Percentiles rank a stretch among this genome's conserved stretches.
Conservation (phyloP, 2,797 vertebrate genomes). For the Kryptolebias ocellatus region DNA sequence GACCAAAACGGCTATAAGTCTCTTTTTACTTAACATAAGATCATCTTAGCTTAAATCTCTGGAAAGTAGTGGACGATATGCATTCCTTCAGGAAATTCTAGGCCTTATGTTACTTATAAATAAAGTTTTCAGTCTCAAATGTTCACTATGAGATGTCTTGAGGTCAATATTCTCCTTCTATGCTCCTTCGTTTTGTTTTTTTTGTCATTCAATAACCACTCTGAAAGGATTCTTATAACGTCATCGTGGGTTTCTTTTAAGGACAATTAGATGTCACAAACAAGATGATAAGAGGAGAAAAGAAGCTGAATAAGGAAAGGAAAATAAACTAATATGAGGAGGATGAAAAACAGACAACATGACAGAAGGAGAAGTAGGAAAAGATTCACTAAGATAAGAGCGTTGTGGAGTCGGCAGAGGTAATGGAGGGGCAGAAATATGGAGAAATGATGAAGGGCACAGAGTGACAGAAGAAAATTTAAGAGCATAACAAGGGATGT, state of each 20-base stretch:
- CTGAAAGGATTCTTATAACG: conserved; percentile 2
- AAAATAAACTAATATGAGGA: conserved; percentile 41
- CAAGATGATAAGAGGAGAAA: background rate
- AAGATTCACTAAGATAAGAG: conserved; percentile 32
- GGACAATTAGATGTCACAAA: background rate
- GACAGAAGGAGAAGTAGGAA: conserved; percentile 14
- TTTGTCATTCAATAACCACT: background rate
- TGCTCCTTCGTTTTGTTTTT: background rate
- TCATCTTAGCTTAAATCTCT: too few species aligned
- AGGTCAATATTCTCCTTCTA: background rate
- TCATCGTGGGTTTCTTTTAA: conserved; percentile 3
- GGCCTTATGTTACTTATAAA: too few species aligned
- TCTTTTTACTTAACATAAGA: too few species aligned
- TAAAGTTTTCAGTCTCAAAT: too few species aligned
- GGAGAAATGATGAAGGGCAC: conserved; percentile 38
- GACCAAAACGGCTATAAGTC: too few species aligned
- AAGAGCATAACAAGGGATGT: conserved; percentile 20
- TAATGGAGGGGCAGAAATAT: conserved; percentile 39
- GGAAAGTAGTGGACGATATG: too few species aligned
- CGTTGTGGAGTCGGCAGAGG: conserved; percentile 38
- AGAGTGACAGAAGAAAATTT: conserved; percentile 26
- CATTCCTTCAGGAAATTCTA: too few species aligned
- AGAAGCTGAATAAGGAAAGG: conserved; percentile 28
- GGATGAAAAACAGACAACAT: conserved; percentile 39
- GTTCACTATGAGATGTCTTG: too few species aligned